phyloP scores from a whole-genome alignment of 2,113 vertebrate genomes.

The Procavia capensis region DNA sequence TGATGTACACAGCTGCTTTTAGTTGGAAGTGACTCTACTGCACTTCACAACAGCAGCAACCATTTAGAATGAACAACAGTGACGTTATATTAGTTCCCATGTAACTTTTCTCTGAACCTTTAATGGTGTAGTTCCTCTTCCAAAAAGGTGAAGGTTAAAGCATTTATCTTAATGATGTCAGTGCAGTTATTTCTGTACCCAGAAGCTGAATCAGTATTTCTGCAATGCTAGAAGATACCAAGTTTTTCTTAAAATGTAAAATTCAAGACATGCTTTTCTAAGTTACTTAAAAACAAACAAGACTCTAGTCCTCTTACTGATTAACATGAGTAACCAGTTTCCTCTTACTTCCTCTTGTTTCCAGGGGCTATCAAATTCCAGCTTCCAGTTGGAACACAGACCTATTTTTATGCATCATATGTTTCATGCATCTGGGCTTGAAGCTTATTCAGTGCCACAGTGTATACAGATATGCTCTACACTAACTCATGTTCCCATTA shows the following conservation, averaged over 20 bases:
- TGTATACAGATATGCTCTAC: neutral
- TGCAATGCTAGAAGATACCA: slow-evolving; percentile 2
- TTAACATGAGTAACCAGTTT: neutral
- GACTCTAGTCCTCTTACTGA: neutral
- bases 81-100: neutral
- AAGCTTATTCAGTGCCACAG: slow-evolving; percentile 2
- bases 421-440: slow-evolving; percentile 54
- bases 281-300: neutral
- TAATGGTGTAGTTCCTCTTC: neutral
- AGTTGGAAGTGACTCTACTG: neutral
- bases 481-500: neutral
- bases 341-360: neutral
- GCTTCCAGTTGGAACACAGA: neutral
- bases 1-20: neutral
- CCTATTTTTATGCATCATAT: neutral
- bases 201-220: neutral
- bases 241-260: slow-evolving; percentile 26
- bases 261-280: neutral
- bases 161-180: neutral
- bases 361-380: slow-evolving; percentile 1
- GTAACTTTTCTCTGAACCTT: neutral
- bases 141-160: neutral
- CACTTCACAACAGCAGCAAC: neutral
- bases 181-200: neutral
- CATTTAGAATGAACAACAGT: neutral